Evolutionary conservation across 2,797 vertebrate genomes (phyloP).

Genomic region (Sarcoramphus papa): DNA sequence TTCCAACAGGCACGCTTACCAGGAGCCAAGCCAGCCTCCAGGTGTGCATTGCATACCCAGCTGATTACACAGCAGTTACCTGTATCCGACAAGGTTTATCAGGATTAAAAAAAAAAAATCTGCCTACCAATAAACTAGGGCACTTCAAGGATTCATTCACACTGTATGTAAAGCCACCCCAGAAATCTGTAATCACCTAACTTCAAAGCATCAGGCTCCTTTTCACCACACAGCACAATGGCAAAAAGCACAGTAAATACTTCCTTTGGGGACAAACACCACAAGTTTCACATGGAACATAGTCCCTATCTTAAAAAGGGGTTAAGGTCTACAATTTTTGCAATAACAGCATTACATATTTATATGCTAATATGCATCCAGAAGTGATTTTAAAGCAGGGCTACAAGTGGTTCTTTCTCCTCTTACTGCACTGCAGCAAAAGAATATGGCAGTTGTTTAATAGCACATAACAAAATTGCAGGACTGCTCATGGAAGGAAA

Average conservation of each 20-base stretch:
- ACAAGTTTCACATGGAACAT: background rate
- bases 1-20: background rate
- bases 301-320: background rate
- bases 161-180: background rate
- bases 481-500: conserved; percentile 9
- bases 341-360: background rate
- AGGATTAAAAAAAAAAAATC: background rate
- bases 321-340: background rate
- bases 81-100: background rate
- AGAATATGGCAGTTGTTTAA: conserved; percentile 33
- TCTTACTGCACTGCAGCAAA: conserved; percentile 45
- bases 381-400: background rate
- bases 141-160: background rate
- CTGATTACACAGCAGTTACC: background rate
- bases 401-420: background rate
- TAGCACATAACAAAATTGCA: conserved; percentile 27
- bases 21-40: background rate
- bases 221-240: background rate
- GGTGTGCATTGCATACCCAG: rapidly evolving
- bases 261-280: background rate
- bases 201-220: background rate
- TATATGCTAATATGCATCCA: background rate
- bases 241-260: background rate
- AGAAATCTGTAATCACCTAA: background rate
- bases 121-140: background rate